phyloP scores from a whole-genome alignment of 2,797 vertebrate species.

The Oreochromis grahami region DNA sequence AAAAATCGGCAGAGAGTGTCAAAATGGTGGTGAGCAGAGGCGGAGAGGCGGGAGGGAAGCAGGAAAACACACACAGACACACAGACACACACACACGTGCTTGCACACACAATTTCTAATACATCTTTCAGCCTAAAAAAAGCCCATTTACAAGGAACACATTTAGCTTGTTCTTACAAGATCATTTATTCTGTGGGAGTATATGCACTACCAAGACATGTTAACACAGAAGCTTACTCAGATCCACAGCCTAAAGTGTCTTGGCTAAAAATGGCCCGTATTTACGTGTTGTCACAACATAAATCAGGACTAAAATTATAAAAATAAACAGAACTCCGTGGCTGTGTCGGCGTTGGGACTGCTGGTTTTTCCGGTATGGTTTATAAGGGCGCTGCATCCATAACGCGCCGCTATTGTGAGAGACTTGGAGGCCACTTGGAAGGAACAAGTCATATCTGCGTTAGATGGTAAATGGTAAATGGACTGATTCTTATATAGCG shows the following conservation, averaged over 20 bases:
- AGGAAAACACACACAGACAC: background rate
- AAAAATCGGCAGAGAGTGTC: constrained; percentile 53
- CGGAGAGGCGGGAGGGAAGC: constrained; percentile 1
- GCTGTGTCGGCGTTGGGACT: constrained; percentile 5
- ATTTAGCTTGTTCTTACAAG: constrained; percentile 44
- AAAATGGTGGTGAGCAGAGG: constrained; percentile 48
- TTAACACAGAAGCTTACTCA: constrained; percentile 15
- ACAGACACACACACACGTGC: background rate
- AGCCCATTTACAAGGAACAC: constrained; percentile 37
- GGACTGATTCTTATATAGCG: no score
- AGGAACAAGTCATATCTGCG: background rate
- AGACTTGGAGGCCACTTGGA: background rate
- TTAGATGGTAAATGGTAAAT: no score
- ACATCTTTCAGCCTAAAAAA: constrained; percentile 48
- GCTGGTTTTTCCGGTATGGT: background rate
- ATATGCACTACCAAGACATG: constrained; percentile 5
- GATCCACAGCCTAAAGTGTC: background rate
- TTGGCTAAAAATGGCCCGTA: constrained; percentile 39
- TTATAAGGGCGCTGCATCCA: background rate
- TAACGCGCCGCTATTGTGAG: background rate
- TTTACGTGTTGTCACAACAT: constrained; percentile 43
- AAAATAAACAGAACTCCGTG: constrained; percentile 29
- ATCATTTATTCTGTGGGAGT: constrained; percentile 36
- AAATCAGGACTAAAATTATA: constrained; percentile 43
- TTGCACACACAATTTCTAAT: constrained; percentile 4